Percentiles rank a stretch among this genome's conserved stretches.
Evolutionary conservation across 2,113 vertebrate species (phyloP).

Genomic region (Pipra filicauda): DNA sequence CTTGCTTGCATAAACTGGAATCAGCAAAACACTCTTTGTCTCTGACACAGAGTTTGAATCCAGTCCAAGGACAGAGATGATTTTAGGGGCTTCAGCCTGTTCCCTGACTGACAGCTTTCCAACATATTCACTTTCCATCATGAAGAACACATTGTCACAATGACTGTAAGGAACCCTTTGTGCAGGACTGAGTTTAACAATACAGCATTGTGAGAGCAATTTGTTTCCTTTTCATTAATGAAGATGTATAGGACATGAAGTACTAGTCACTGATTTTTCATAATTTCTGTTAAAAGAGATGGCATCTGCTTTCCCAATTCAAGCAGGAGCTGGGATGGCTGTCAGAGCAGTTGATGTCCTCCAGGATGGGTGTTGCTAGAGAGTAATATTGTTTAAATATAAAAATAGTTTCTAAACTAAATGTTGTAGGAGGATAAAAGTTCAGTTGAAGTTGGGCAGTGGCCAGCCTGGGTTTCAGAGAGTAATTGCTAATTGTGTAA

Average conservation of each 20-base stretch:
- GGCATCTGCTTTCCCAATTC: background rate
- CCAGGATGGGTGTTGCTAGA: conserved; percentile 53
- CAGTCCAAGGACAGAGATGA: background rate
- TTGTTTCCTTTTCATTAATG: conserved; percentile 49
- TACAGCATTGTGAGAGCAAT: background rate
- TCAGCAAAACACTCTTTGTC: background rate
- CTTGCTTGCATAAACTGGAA: background rate
- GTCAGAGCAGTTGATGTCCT: conserved; percentile 2
- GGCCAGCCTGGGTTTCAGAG: background rate
- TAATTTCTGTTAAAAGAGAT: background rate
- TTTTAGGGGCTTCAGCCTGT: background rate
- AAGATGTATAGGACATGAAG: conserved; percentile 33
- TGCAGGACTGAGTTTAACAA: background rate
- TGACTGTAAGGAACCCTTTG: background rate
- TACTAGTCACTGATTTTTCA: background rate
- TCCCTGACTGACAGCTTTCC: background rate
- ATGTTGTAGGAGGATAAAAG: conserved; percentile 48
- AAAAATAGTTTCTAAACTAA: conserved; percentile 64
- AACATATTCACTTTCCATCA: background rate
- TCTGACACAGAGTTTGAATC: background rate
- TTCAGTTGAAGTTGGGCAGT: conserved; percentile 32
- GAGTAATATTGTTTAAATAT: conserved; percentile 37
- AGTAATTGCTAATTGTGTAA: conserved; percentile 66
- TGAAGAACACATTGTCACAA: background rate
- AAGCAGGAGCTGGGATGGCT: background rate